These are phyloP conservation scores for Eumacrocentrus americanus DNA, from an alignment of 2,888 invertebrate genomes.

Conservation along the genomic window DNA sequence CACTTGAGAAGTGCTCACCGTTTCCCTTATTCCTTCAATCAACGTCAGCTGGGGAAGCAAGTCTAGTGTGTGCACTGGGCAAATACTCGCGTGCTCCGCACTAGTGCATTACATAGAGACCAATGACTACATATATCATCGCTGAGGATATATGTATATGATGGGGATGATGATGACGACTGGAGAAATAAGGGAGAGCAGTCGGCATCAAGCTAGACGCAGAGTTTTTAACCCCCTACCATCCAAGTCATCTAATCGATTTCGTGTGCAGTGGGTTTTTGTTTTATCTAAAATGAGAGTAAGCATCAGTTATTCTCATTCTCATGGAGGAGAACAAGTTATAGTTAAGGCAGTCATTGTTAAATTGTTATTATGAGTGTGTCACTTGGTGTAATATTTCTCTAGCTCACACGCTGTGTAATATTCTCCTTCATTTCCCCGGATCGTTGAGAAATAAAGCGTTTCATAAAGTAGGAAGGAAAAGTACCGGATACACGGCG, in stretches of 20 bases:
- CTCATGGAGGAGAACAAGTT: neutral
- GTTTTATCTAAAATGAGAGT: neutral
- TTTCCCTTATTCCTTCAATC: slow-evolving; percentile 62
- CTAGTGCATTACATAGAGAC: slow-evolving; percentile 54
- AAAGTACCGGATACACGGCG: slow-evolving; percentile 52
- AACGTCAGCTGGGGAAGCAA: slow-evolving; percentile 61
- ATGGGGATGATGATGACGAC: slow-evolving; percentile 22
- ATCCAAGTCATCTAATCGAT: slow-evolving; percentile 10
- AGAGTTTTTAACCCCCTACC: neutral
- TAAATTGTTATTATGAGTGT: neutral
- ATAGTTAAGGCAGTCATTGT: too few species aligned
- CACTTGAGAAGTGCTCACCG: slow-evolving; percentile 55
- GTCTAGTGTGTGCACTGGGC: slow-evolving; percentile 60
- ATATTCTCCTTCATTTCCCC: neutral
- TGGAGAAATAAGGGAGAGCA: slow-evolving; percentile 13
- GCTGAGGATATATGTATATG: neutral
- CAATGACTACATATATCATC: slow-evolving; percentile 58
- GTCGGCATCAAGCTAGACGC: neutral
- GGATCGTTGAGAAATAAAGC: neutral
- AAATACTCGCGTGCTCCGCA: slow-evolving; percentile 57
- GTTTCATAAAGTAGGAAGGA: slow-evolving; percentile 47
- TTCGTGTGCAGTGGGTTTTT: neutral
- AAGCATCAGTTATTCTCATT: too few species aligned
- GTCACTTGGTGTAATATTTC: neutral
- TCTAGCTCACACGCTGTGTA: neutral